Evolutionary conservation across 92 coral and sea anemone species (phyloP), one percentile per base, ranked within the genome.

Genomic region (Zoanthus sansibaricus): DNA sequence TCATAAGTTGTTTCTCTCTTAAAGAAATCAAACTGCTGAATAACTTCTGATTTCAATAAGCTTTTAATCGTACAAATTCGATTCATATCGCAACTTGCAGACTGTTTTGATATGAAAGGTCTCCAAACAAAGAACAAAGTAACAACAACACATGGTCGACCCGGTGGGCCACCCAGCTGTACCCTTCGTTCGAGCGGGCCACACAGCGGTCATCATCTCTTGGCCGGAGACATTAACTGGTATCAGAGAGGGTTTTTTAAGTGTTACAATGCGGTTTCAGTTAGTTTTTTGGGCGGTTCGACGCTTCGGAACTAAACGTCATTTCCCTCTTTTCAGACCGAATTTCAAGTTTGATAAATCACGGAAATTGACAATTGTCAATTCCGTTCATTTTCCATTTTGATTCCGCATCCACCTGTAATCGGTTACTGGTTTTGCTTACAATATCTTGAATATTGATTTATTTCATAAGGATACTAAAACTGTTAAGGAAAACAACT

Each of bases 201-300:
- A 42, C 45, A 54, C 14, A 37, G 10, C 56, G 61, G 84, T 46
- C 45, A 44, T 80, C 16, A 66, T 1, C 31, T 14, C 58, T n/a
- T 33, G 21, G 17, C 25, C 14, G 30, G 85, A 64, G 21, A 80
- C 42, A 80, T 80, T 45, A 30, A 49, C 31, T 69, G 42, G 30
- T 45, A 80, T 66, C 85, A 72, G 20, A 18, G 61, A 18, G 84
- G 73, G n/a, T 47, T 80, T 66, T 33, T 64, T 15, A 46, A 62
- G 49, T 7, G 10, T 31, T 18, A 5, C 0, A 30, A 21, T 21
- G 7, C 32, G 14, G 21, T 67, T 45, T 6, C 32, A 62, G 7
- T 17, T n/a, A 6, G 9, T 15, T 4, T 80, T 13, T 20, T 18
- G 85, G 85, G 75, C 75, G 85, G 85, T 7, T 67, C 52, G 16